These are phyloP conservation scores for Limnephilus lunatus DNA, from an alignment of 2,888 invertebrate species.

Conservation along the genomic window DNA sequence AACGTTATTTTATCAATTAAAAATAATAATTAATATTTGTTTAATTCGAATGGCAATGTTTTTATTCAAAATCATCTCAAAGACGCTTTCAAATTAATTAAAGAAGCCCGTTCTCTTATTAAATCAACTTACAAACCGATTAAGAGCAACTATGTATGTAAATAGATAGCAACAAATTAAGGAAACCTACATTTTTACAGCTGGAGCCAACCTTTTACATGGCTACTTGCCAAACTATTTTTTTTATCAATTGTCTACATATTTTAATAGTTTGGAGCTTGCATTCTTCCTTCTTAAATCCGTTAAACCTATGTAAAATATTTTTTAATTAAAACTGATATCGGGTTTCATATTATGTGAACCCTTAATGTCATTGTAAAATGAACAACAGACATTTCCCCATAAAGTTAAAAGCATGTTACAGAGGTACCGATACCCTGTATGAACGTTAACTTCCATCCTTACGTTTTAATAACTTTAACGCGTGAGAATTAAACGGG, in stretches of 20 bases:
- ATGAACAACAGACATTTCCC: neutral
- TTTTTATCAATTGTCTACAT: neutral
- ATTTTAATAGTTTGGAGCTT: neutral
- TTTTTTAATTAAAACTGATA: neutral
- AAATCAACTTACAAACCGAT: too few relatives aligned
- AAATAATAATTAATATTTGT: too few relatives aligned
- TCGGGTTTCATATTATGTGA: neutral
- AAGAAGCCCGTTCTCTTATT: too few relatives aligned
- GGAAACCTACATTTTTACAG: too few relatives aligned
- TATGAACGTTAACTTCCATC: neutral
- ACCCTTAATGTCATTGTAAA: neutral
- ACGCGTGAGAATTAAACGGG: neutral
- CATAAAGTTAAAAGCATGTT: neutral
- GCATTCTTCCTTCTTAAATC: neutral
- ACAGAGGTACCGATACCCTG: neutral
- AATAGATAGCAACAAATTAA: too few relatives aligned
- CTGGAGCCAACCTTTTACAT: too few relatives aligned
- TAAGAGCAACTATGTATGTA: too few relatives aligned
- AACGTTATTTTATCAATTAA: too few relatives aligned
- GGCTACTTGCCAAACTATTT: too few relatives aligned
- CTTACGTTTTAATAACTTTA: neutral
- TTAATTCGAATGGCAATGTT: too few relatives aligned
- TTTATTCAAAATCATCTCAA: too few relatives aligned
- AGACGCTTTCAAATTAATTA: too few relatives aligned
- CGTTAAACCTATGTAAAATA: neutral